These are phyloP conservation scores for Bradysia coprophila DNA, from an alignment of 1,140 invertebrate genomes.

Conservation along the genomic window DNA sequence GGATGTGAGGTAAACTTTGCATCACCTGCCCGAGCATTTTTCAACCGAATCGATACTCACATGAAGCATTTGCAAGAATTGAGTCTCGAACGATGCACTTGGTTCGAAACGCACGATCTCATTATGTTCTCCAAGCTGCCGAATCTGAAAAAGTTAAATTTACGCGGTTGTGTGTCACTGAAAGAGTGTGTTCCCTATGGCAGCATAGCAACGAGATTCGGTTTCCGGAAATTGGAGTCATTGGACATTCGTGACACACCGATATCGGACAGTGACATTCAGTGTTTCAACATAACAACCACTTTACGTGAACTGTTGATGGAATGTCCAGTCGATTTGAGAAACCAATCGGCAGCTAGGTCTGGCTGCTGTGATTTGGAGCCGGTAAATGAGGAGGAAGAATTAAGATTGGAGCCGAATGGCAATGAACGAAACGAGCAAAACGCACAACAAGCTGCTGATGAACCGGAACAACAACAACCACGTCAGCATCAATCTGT, in stretches of 20 bases:
- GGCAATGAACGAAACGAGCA: neutral
- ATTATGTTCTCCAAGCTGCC: slow-evolving; percentile 48
- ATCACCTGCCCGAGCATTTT: slow-evolving; percentile 29
- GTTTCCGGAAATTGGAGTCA: slow-evolving; percentile 41
- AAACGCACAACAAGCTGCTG: neutral
- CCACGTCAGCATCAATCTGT: slow-evolving; percentile 4
- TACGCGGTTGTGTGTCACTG: slow-evolving; percentile 39
- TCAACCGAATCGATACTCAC: slow-evolving; percentile 33
- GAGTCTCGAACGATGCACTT: slow-evolving; percentile 43
- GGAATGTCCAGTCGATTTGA: slow-evolving; percentile 24
- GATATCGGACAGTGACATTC: slow-evolving; percentile 45
- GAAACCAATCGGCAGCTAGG: too few relatives aligned
- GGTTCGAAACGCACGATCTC: slow-evolving; percentile 47
- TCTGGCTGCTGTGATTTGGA: too few relatives aligned
- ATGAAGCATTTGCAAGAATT: slow-evolving; percentile 35
- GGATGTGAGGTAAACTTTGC: slow-evolving; percentile 28
- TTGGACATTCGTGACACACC: slow-evolving; percentile 43
- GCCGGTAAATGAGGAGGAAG: neutral
- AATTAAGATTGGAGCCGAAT: neutral
- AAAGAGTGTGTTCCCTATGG: slow-evolving; percentile 54
- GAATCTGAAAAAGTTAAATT: slow-evolving; percentile 32
- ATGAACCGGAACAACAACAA: slow-evolving; percentile 8
- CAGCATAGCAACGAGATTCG: slow-evolving; percentile 48
- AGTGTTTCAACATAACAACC: slow-evolving; percentile 39
- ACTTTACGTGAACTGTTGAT: slow-evolving; percentile 39